These are phyloP conservation scores for Hydropsyche betteni DNA, from an alignment of 2,888 invertebrate species.

Conservation along the genomic window DNA sequence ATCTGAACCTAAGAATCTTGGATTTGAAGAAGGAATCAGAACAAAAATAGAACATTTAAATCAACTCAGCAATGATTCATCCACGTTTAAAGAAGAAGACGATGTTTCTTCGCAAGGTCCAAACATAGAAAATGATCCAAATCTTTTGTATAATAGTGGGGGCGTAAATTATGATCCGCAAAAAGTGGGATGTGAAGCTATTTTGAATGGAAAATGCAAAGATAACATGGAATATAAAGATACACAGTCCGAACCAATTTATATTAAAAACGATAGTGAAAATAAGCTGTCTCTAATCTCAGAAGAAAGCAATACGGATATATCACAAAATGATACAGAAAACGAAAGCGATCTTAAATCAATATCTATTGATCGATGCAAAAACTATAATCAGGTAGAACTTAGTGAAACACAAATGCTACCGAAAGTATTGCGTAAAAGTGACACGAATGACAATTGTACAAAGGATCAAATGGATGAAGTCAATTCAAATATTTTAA, in stretches of 20 bases:
- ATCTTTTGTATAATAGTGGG: neutral
- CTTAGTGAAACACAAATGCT: neutral
- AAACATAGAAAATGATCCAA: neutral
- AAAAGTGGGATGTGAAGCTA: neutral
- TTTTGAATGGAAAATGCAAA: neutral
- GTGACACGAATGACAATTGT: conserved; percentile 43
- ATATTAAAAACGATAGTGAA: conserved; percentile 40
- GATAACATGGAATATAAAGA: neutral
- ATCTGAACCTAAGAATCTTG: conserved; percentile 47
- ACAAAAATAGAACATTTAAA: conserved; percentile 46
- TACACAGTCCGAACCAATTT: conserved; percentile 16
- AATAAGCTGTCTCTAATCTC: conserved; percentile 50
- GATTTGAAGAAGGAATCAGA: conserved; percentile 46
- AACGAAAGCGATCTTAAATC: conserved; percentile 22
- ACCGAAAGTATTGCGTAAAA: neutral
- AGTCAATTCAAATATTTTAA: conserved; percentile 48
- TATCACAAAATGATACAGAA: conserved; percentile 43
- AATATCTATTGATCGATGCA: conserved; percentile 15
- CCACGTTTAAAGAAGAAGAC: conserved; percentile 22
- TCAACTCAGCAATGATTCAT: conserved; percentile 41
- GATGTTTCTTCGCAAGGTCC: conserved; percentile 14
- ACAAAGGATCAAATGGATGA: conserved; percentile 39
- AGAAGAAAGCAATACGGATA: conserved; percentile 49
- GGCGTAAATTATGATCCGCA: neutral
- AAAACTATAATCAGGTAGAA: neutral